phyloP scores from a whole-genome alignment of 2,113 vertebrate genomes.

The Australoheros scitulus region DNA sequence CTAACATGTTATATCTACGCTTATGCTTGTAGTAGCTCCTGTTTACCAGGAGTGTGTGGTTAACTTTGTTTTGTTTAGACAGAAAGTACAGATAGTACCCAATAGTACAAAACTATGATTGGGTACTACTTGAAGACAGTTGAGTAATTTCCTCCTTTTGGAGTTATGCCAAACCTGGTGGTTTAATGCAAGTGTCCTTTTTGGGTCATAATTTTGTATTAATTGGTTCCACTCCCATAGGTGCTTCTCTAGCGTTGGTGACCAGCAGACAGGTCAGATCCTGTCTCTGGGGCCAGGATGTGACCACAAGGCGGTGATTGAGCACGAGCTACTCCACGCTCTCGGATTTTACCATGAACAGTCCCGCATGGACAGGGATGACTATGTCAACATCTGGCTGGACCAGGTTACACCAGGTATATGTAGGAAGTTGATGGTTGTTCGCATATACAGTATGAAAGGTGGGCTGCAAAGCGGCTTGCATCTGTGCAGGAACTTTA shows the following conservation, averaged over 20 bases:
- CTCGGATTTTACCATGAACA: slow-evolving; percentile 94
- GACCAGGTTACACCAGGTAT: slow-evolving; percentile 84
- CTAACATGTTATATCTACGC: neutral
- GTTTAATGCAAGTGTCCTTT: too few species aligned
- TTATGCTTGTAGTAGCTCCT: neutral
- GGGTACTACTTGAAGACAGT: neutral
- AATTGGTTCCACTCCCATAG: slow-evolving; percentile 60
- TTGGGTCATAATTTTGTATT: neutral
- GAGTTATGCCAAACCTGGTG: neutral
- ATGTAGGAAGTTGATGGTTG: neutral
- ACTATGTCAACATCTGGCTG: slow-evolving; percentile 91
- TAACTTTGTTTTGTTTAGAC: neutral
- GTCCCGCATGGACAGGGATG: slow-evolving; percentile 89
- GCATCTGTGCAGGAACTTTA: too few species aligned
- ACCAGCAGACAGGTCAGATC: slow-evolving; percentile 84
- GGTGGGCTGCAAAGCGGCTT: too few species aligned
- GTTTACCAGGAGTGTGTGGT: neutral
- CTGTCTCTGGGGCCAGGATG: slow-evolving; percentile 87
- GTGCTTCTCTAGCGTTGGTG: slow-evolving; percentile 91
- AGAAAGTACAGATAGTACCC: neutral
- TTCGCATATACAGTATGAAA: too few species aligned
- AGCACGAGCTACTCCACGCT: slow-evolving; percentile 90
- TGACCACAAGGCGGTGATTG: slow-evolving; percentile 87
- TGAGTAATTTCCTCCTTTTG: neutral
- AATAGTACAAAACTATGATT: too few species aligned